These are phyloP conservation scores for Hemibagrus wyckioides DNA, from an alignment of 2,113 vertebrate genomes.

Conservation along the genomic window DNA sequence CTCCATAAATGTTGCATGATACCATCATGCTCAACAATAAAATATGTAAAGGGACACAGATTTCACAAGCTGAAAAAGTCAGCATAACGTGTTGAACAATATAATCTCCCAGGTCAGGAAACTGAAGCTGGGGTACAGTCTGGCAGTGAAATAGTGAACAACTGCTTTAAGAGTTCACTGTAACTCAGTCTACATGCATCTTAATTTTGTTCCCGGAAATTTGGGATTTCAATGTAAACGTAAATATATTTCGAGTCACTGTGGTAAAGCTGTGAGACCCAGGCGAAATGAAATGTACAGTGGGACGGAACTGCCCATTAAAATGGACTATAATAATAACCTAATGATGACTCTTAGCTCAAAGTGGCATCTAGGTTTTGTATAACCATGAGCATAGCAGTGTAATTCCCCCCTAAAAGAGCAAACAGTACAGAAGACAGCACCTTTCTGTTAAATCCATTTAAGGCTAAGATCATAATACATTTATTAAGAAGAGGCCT, in stretches of 20 bases:
- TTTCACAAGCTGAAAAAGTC: background rate
- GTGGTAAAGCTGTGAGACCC: background rate
- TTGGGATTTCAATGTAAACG: background rate
- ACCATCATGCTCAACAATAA: background rate
- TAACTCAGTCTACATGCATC: background rate
- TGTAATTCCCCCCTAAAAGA: no score
- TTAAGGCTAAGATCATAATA: background rate
- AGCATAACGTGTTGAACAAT: background rate
- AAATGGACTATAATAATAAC: no score
- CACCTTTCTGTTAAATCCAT: background rate
- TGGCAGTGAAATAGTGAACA: background rate
- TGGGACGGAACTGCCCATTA: background rate
- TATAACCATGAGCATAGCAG: background rate
- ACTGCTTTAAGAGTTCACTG: background rate
- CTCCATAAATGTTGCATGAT: background rate
- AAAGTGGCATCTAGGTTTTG: background rate
- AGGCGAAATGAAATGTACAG: background rate
- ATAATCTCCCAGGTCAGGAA: background rate
- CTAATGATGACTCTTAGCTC: background rate
- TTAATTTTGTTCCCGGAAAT: background rate
- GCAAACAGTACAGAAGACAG: background rate
- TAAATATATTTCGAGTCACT: background rate
- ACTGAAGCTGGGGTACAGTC: background rate
- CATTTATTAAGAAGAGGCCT: background rate
- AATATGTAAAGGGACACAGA: background rate